These are phyloP conservation scores for Catostomus latipinnis DNA, from an alignment of 2,797 vertebrate species.

Conservation along the genomic window DNA sequence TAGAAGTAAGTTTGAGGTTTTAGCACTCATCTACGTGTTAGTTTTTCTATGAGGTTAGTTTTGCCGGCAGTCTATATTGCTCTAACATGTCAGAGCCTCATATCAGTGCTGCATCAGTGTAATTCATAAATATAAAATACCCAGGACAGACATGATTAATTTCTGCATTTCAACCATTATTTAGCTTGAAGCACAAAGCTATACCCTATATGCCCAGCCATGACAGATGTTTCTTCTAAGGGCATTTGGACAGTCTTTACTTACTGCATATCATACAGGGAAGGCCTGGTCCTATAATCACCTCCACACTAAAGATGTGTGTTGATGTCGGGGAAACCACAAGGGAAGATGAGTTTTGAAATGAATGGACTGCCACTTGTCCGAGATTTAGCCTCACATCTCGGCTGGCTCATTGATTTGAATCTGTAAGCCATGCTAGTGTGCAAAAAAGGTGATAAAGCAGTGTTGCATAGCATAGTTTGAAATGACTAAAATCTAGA, in stretches of 20 bases:
- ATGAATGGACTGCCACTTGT: constrained; percentile 66
- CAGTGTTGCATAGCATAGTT: constrained; percentile 10
- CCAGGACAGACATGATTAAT: constrained; percentile 59
- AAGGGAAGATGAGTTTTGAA: constrained; percentile 60
- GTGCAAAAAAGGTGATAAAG: constrained; percentile 52
- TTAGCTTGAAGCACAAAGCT: constrained; percentile 48
- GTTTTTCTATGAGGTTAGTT: not conserved
- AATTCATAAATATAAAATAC: constrained; percentile 64
- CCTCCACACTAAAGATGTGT: constrained; percentile 54
- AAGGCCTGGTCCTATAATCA: constrained; percentile 68
- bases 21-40: not conserved
- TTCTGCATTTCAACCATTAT: constrained; percentile 69
- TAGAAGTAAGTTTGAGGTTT: too few species aligned
- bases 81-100: constrained; percentile 5
- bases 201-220: constrained; percentile 35
- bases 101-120: constrained; percentile 41
- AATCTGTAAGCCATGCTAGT: constrained; percentile 44
- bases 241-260: constrained; percentile 57
- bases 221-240: constrained; percentile 54
- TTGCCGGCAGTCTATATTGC: constrained; percentile 10
- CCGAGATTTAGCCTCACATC: constrained; percentile 70
- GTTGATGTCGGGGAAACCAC: constrained; percentile 62
- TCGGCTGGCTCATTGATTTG: constrained; percentile 60
- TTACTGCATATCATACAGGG: constrained; percentile 58
- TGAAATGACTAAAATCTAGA: constrained; percentile 2